Conservation (phyloP, 2,113 vertebrate species). For the Felis chaus region DNA sequence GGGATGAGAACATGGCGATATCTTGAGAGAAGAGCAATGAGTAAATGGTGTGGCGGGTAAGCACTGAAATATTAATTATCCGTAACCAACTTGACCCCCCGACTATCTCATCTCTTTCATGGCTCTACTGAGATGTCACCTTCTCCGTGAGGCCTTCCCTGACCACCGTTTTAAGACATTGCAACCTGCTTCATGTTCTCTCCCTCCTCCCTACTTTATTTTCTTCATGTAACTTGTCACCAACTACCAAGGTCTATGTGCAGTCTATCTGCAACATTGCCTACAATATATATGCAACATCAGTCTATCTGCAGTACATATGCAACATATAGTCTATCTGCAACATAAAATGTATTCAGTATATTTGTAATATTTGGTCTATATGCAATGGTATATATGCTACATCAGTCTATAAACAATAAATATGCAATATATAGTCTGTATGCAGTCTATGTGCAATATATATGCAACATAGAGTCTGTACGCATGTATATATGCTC, state of each 20-base stretch:
- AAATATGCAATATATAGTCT: not conserved
- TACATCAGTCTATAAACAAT: not conserved
- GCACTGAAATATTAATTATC: not conserved
- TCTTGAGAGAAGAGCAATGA: not conserved
- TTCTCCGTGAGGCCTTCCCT: not conserved
- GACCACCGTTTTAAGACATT: not conserved
- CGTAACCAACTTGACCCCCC: not conserved
- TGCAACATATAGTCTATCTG: not conserved
- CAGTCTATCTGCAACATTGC: not conserved
- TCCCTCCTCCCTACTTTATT: not conserved
- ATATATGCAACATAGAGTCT: too few species aligned
- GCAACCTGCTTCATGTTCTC: not conserved
- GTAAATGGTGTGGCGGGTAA: fast-evolving
- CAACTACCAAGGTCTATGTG: not conserved
- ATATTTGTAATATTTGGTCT: not conserved
- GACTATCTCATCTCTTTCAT: not conserved
- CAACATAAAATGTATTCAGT: not conserved
- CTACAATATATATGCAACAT: not conserved
- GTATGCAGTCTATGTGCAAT: not conserved
- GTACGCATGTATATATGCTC: not conserved
- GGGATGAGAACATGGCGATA: too few species aligned
- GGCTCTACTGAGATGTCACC: not conserved
- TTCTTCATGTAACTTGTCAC: not conserved
- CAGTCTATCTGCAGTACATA: too few species aligned
- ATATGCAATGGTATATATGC: not conserved